Evolutionary conservation across 2,797 vertebrate genomes (phyloP).

Genomic region (Nothura maculosa): DNA sequence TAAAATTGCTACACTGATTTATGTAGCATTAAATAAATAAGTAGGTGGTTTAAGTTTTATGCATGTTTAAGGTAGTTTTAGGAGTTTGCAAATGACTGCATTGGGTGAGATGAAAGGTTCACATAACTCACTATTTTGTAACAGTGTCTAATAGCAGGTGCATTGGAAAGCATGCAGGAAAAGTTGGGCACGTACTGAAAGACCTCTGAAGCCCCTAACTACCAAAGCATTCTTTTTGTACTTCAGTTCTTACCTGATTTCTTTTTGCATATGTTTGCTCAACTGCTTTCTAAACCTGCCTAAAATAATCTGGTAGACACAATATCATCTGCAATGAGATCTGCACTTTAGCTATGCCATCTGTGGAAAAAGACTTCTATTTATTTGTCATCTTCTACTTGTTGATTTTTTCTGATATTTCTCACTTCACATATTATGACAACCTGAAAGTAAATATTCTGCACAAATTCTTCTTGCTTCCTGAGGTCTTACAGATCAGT

Average conservation of each 20-base stretch:
- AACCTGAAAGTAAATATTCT: not conserved
- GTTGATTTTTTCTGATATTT: not conserved
- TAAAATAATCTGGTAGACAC: not conserved
- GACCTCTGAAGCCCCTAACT: fast-evolving
- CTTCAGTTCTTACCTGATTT: not conserved
- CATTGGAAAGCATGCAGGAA: not conserved
- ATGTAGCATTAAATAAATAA: not conserved
- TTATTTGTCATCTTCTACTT: not conserved
- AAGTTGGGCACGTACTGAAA: not conserved
- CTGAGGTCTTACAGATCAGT: not conserved
- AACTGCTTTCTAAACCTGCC: not conserved
- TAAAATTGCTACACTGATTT: not conserved
- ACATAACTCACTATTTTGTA: not conserved
- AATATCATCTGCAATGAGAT: not conserved
- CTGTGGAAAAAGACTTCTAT: not conserved
- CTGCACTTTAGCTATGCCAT: not conserved
- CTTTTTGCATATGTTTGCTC: not conserved
- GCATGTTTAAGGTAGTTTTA: not conserved
- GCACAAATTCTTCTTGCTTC: not conserved
- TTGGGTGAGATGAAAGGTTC: not conserved
- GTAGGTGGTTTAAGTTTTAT: not conserved
- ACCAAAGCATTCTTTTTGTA: not conserved
- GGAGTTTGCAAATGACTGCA: not conserved
- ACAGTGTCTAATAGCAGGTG: not conserved
- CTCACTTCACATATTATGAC: not conserved